Evolutionary conservation across 2,888 invertebrate species (phyloP).

Genomic region (Lasioglossum morio): DNA sequence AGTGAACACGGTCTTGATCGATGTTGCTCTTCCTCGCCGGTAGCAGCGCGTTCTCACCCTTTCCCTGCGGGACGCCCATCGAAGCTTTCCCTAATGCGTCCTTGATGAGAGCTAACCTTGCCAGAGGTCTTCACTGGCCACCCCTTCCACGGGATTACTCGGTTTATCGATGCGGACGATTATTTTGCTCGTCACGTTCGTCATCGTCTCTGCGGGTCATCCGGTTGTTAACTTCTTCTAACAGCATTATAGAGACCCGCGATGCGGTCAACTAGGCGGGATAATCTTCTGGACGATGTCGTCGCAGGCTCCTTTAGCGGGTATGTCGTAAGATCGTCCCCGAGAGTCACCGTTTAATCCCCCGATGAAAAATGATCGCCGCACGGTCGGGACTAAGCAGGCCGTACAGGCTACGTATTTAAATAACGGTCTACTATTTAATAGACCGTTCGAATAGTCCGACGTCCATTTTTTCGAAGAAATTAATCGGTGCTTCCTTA

Average conservation of each 20-base stretch:
- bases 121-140: constrained; percentile 39
- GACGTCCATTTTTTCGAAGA: neutral
- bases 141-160: constrained; percentile 58
- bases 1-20: constrained; percentile 63
- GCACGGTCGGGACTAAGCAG: neutral
- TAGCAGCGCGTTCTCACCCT: constrained; percentile 70
- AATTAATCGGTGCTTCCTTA: constrained; percentile 1
- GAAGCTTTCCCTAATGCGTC: constrained; percentile 70
- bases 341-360: constrained; percentile 48
- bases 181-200: constrained; percentile 73
- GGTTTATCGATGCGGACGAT: constrained; percentile 73
- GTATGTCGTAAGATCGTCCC: constrained; percentile 36
- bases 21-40: constrained; percentile 65
- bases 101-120: constrained; percentile 70
- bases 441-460: neutral
- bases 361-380: constrained; percentile 51
- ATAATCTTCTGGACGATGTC: constrained; percentile 56
- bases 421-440: constrained; percentile 24
- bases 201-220: constrained; percentile 74
- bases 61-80: constrained; percentile 70
- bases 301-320: constrained; percentile 31
- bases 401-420: neutral
- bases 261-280: constrained; percentile 55
- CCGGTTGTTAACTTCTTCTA: constrained; percentile 64
- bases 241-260: constrained; percentile 58